Conservation (phyloP, 2,888 invertebrate species). For the Eristalis pertinax region DNA sequence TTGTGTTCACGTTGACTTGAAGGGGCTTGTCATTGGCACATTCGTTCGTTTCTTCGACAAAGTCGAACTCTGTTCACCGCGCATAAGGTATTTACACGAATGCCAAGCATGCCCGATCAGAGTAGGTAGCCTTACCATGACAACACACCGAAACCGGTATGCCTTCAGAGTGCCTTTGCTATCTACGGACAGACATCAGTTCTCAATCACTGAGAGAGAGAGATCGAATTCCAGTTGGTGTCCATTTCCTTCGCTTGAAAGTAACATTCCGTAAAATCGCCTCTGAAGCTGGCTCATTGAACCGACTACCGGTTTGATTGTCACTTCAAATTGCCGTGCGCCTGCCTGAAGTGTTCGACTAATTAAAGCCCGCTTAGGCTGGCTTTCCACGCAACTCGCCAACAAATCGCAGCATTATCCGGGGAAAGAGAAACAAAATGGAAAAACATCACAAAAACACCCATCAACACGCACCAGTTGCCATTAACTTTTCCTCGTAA, state of each 20-base stretch:
- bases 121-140: not conserved
- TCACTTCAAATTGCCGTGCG: not conserved
- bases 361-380: not conserved
- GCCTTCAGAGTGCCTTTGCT: not conserved
- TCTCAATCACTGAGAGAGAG: not conserved
- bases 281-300: not conserved
- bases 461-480: not conserved
- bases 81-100: too few species aligned
- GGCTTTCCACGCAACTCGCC: not conserved
- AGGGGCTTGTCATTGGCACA: too few species aligned
- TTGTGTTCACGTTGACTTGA: too few species aligned
- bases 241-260: not conserved
- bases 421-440: not conserved
- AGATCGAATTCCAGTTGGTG: not conserved
- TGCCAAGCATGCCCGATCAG: not conserved
- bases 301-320: not conserved
- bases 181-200: not conserved
- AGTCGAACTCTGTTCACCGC: too few species aligned
- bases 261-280: not conserved
- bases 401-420: not conserved
- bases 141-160: not conserved
- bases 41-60: too few species aligned
- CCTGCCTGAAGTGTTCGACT: not conserved
- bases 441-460: not conserved
- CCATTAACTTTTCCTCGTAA: slow-evolving; percentile 22